Base-by-base conservation (phyloP, 2,113 vertebrate genomes). In the Thomomys bottae region DNA sequence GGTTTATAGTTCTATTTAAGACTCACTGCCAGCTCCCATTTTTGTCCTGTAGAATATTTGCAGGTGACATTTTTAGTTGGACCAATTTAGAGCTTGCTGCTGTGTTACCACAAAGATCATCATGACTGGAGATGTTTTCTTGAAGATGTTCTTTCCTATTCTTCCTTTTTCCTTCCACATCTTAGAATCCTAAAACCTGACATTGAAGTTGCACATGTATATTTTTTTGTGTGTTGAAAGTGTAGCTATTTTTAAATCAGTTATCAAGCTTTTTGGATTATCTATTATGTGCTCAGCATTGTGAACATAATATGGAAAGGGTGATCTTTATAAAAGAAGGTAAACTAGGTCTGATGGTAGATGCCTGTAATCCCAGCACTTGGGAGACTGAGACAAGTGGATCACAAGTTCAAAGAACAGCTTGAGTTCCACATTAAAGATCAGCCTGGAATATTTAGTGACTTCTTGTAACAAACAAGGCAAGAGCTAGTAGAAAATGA, bases 151-250 rank as follows among this genome's bases (percentile, higher is more conserved):
- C 63, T 81, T 73, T 81, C 18, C 30, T 88, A 8, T 78, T 49
- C 90, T 71, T 94, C 38, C 71, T 36, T 83, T 88, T 10, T 49
- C 18, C 76, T 92, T 91, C 45, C 11, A 90, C 84, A 64, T 72
- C 4, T 72, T 4, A 36, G 32, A 32, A 40, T 21, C 15, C 45
- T 66, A 21, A 87, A 80, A 84, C 10, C 1, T n/a, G 82, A 80
- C 6, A 30, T 26, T 32, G 72, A 64, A 73, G 36, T 42, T 73
- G 70, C 76, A 81, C 32, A 34, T 70, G 66, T 4, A 4, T 32
- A 68, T 67, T 82, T 82, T 81, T 94, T 71, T 45, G n/a, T n/a
- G n/a, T 72, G 70, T 75, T 59, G 30, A 86, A 72, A 83, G 9
- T 38, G 20, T 45, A 54, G 14, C 49, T 54, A 15, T 54, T 54